Percentiles rank a stretch among this genome's conserved stretches.
These are phyloP conservation scores for Tubulanus polymorphus DNA, from an alignment of 2,888 invertebrate species.

Conservation along the genomic window DNA sequence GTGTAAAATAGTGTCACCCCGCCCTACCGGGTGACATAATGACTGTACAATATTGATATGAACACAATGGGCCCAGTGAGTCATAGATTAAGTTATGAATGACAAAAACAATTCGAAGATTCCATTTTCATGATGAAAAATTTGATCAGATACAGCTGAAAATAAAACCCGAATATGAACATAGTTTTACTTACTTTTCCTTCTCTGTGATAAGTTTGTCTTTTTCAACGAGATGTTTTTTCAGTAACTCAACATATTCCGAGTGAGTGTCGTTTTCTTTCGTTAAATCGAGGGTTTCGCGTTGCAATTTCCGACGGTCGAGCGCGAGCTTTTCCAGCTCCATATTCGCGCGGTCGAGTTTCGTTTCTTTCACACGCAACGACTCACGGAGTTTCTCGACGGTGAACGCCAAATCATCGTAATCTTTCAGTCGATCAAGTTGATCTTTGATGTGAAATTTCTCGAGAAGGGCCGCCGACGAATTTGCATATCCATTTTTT, in stretches of 20 bases:
- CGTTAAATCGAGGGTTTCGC: constrained; percentile 22
- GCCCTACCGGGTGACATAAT: too few relatives aligned
- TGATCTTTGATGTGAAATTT: constrained; percentile 24
- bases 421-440: constrained; percentile 25
- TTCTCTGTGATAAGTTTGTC: constrained; percentile 10
- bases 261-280: constrained; percentile 22
- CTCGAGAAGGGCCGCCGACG: not conserved
- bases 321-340: constrained; percentile 19
- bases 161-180: not conserved
- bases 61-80: too few relatives aligned
- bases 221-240: constrained; percentile 16
- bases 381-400: constrained; percentile 21
- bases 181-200: constrained; percentile 13
- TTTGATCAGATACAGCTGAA: constrained; percentile 1
- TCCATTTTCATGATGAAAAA: too few relatives aligned
- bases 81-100: too few relatives aligned
- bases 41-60: too few relatives aligned
- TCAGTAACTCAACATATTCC: constrained; percentile 27
- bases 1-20: too few relatives aligned
- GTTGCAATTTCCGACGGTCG: constrained; percentile 22
- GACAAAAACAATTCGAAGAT: too few relatives aligned
- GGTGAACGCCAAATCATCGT: constrained; percentile 27
- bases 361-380: constrained; percentile 26
- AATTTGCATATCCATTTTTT: not conserved
- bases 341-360: constrained; percentile 23